Base-by-base conservation (phyloP, 2,113 vertebrate genomes). In the Platycercus adscitus region DNA sequence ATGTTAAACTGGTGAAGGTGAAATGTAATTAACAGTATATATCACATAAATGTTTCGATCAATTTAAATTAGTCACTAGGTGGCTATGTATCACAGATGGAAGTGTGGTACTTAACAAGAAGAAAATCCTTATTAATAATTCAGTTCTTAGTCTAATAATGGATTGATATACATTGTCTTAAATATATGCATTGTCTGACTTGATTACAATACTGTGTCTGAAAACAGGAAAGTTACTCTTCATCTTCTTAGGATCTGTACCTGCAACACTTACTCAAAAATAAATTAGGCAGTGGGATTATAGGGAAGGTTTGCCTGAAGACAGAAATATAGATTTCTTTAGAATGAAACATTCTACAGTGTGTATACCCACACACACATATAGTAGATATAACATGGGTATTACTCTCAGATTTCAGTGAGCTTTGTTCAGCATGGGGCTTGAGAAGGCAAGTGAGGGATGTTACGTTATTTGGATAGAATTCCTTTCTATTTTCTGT, bases 61-160 rank as follows among this genome's bases (percentile, higher is more conserved):
- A 95, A 95, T 97, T 94, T 95, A 86, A 97, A 79, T 97, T 95
- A 97, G 75, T 93, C 93, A 90, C 68, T 96, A 75, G 70, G 81
- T 96, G 86, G 69, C 43, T 83, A 33, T 95, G 93, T 84, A 94
- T 93, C 72, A 80, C 92, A 96, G 77, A 93, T 86, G 55, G 73
- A 93, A 95, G 16, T n/a, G 60, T 91, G 71, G 37, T 94, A 81
- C 90, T 97, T 95, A 91, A 95, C 58, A 89, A 88, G 88, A 65
- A 76, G 88, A 60, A 93, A 86, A 88, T 68, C 65, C 71, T 69
- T 49, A 94, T 94, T 91, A 96, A 92, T 94, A 95, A 86, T 91
- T 33, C 68, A 96, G 28, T 46, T 89, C 50, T 96, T 80, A 77
- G 35, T 56, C 72, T 86, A 72, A 89, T 85, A 81, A 86, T 79